Evolutionary conservation across 2,113 vertebrate species (phyloP).

Genomic region (Alligator sinensis): DNA sequence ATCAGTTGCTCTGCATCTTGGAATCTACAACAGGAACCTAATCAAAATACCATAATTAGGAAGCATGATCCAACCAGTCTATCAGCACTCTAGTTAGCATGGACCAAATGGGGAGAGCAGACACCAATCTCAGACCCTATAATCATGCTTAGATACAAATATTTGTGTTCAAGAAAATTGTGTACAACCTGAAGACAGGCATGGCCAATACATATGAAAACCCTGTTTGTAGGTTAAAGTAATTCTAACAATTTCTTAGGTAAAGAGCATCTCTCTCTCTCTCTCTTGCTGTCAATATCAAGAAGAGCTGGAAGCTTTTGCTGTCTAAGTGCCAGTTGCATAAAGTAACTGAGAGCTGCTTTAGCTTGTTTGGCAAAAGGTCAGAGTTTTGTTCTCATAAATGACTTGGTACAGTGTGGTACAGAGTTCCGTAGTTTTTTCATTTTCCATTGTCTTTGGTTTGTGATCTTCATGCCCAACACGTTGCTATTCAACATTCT

Average conservation of each 20-base stretch:
- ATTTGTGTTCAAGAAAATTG: not conserved
- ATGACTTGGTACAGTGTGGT: not conserved
- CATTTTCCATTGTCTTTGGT: not conserved
- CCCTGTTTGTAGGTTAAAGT: not conserved
- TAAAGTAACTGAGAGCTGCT: not conserved
- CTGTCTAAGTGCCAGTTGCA: not conserved
- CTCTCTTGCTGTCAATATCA: not conserved
- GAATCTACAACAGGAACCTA: not conserved
- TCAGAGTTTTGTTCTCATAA: constrained; percentile 15
- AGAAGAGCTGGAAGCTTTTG: not conserved
- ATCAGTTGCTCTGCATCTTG: not conserved
- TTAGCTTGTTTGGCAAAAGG: not conserved
- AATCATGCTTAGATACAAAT: not conserved
- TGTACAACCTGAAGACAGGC: not conserved
- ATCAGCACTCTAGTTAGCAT: not conserved
- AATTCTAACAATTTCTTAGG: not conserved
- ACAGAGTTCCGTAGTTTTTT: not conserved
- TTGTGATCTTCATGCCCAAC: not conserved
- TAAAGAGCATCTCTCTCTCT: not conserved
- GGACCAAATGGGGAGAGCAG: not conserved
- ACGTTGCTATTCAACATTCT: not conserved
- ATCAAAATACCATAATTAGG: fast-evolving
- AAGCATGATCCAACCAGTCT: not conserved
- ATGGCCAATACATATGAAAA: not conserved
- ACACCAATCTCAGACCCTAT: not conserved